A percentile compares a stretch with the other conserved stretches of the same genome.
phyloP scores from a whole-genome alignment of 2,113 vertebrate genomes.

The Jaculus jaculus region DNA sequence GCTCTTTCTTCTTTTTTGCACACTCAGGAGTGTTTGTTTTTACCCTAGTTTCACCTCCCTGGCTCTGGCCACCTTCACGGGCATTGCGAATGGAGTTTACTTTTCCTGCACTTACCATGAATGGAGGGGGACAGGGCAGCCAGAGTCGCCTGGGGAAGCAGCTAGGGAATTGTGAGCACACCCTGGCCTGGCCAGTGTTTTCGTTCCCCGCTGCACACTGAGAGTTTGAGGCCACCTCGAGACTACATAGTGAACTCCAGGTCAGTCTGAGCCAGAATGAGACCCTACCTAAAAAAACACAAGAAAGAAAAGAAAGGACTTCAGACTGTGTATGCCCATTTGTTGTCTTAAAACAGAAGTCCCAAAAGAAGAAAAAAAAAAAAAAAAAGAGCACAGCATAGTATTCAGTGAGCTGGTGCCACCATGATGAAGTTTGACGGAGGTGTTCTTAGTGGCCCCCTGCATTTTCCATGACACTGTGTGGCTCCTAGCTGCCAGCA shows the following conservation, averaged over 20 bases:
- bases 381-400: too few relatives aligned
- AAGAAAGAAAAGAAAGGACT: not conserved
- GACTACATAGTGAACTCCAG: too few relatives aligned
- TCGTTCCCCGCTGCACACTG: not conserved
- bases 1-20: conserved; percentile 54
- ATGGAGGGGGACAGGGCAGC: not conserved
- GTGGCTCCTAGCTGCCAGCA: not conserved
- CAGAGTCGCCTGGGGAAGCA: not conserved
- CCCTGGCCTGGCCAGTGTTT: not conserved
- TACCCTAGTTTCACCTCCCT: conserved; percentile 38
- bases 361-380: too few relatives aligned
- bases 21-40: conserved; percentile 54
- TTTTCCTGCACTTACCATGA: not conserved
- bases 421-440: accelerated
- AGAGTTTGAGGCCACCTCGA: too few relatives aligned
- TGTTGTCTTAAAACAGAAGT: too few relatives aligned
- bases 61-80: conserved; percentile 37
- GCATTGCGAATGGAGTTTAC: conserved; percentile 25
- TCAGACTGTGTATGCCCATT: not conserved
- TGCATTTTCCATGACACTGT: accelerated
- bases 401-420: too few relatives aligned
- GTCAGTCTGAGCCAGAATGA: too few relatives aligned
- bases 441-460: not conserved
- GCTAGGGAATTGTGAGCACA: not conserved
- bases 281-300: too few relatives aligned